Evolutionary conservation across 2,113 vertebrate genomes (phyloP).

Genomic region (Dasyurus viverrinus): DNA sequence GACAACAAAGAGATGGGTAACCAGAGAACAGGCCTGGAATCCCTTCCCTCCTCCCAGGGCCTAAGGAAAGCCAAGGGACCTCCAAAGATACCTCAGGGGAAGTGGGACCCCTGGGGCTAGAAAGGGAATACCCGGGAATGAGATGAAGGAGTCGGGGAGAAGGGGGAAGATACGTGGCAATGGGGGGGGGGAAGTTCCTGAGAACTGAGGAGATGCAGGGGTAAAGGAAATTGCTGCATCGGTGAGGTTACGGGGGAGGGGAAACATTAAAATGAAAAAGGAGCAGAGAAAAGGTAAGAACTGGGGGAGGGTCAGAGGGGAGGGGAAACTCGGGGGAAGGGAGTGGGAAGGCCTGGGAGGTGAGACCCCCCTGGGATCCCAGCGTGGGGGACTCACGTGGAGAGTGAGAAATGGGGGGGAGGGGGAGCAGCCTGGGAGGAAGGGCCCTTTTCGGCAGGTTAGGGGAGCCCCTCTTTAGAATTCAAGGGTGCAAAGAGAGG

Average conservation of each 20-base stretch:
- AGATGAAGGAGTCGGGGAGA: background rate
- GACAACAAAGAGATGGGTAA: background rate
- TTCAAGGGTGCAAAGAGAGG: background rate
- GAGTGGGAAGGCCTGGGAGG: background rate
- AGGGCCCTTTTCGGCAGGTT: background rate
- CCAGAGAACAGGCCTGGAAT: background rate
- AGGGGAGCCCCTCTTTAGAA: background rate
- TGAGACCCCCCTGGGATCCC: background rate
- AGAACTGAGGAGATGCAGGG: background rate
- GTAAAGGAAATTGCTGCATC: background rate
- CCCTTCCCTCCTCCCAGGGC: background rate
- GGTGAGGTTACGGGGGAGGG: background rate
- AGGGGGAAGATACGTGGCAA: background rate
- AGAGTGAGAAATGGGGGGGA: background rate
- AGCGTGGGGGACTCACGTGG: background rate
- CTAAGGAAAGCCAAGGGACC: background rate
- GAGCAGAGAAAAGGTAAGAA: background rate
- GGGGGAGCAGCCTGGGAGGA: background rate
- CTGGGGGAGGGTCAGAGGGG: background rate
- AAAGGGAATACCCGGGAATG: background rate
- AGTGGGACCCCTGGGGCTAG: too few species aligned
- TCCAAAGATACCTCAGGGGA: background rate
- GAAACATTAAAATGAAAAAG: background rate
- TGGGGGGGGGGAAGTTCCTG: background rate
- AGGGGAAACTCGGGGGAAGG: fast-evolving